Conservation (phyloP, 1,140 invertebrate genomes). For the Bathynomus jamesi region DNA sequence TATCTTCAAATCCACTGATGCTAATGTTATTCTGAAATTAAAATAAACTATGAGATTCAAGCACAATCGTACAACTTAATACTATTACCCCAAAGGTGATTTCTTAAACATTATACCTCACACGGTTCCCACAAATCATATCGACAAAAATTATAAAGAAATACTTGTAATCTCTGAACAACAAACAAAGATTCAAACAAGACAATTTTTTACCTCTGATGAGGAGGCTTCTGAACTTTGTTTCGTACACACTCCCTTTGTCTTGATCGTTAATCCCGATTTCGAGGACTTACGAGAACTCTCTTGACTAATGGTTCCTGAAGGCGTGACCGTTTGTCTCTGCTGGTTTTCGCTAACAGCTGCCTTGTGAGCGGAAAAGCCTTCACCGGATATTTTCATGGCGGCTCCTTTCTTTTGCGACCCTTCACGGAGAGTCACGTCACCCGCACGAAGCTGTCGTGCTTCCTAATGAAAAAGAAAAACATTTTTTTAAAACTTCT, state of each 20-base stretch:
- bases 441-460: constrained; percentile 64
- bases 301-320: constrained; percentile 68
- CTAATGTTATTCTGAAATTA: constrained; percentile 32
- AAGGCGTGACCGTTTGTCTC: constrained; percentile 67
- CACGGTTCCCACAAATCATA: too few relatives aligned
- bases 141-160: too few relatives aligned
- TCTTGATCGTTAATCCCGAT: constrained; percentile 66
- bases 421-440: constrained; percentile 71
- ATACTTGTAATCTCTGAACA: too few relatives aligned
- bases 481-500: not conserved
- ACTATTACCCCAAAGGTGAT: too few relatives aligned
- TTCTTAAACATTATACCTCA: too few relatives aligned
- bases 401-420: constrained; percentile 62
- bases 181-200: too few relatives aligned
- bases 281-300: constrained; percentile 59
- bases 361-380: constrained; percentile 72
- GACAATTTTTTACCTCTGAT: constrained; percentile 18
- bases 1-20: constrained; percentile 58
- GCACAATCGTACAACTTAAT: too few relatives aligned
- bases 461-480: constrained; percentile 40
- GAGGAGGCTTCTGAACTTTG: constrained; percentile 31
- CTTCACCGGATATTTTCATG: constrained; percentile 74
- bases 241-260: constrained; percentile 53
- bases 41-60: not conserved
- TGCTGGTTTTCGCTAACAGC: constrained; percentile 74